phyloP scores from a whole-genome alignment of 2,888 invertebrate genomes.

The Bellardia pandia region DNA sequence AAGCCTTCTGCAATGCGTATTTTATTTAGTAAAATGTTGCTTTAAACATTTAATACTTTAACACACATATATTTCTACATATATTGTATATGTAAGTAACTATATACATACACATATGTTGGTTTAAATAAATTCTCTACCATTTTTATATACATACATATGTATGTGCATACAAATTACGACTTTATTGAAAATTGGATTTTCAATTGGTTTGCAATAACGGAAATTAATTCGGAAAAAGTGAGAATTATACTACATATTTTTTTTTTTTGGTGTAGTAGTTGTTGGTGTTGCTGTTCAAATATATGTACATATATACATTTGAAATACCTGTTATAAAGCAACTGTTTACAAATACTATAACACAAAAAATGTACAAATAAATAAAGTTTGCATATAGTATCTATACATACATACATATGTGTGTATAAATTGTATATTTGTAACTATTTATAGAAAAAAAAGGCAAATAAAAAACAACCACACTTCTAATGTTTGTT shows the following conservation, averaged over 20 bases:
- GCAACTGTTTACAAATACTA: constrained; percentile 32
- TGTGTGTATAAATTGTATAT: background rate
- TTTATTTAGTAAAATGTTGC: constrained; percentile 50
- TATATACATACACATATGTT: background rate
- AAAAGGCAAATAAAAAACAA: background rate
- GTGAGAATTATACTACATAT: constrained; percentile 71
- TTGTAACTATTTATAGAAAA: constrained; percentile 18
- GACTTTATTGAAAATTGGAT: constrained; percentile 82
- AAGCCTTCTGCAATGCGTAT: constrained; percentile 71
- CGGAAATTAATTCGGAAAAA: constrained; percentile 83
- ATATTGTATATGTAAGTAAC: background rate
- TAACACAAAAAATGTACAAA: background rate
- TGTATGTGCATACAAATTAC: constrained; percentile 23
- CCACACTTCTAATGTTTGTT: constrained; percentile 63
- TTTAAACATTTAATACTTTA: constrained; percentile 57
- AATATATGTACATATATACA: background rate
- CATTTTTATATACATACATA: background rate
- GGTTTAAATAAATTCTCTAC: constrained; percentile 5
- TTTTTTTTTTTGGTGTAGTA: constrained; percentile 65
- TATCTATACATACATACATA: background rate
- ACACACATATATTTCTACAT: background rate
- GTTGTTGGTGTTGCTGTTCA: constrained; percentile 38
- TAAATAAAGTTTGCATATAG: background rate
- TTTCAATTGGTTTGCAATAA: constrained; percentile 83
- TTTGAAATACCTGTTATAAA: constrained; percentile 50